Percentiles rank a stretch among this genome's conserved stretches.
Evolutionary conservation across 2,888 invertebrate genomes (phyloP).

Genomic region (Drosophila ochracea): DNA sequence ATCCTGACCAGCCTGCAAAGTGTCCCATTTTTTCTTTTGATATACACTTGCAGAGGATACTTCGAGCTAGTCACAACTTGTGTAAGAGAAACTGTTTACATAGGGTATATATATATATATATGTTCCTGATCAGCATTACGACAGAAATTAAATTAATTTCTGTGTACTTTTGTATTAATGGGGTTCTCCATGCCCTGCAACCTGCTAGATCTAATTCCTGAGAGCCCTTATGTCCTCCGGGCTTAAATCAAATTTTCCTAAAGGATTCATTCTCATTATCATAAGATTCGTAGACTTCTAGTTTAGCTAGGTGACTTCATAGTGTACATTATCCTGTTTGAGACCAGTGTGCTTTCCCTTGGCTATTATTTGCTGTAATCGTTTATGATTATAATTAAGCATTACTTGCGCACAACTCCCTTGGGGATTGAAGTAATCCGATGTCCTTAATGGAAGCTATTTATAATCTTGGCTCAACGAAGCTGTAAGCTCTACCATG

Average conservation of each 20-base stretch:
- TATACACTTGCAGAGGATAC: constrained; percentile 3
- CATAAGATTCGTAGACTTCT: not conserved
- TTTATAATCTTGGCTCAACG: not conserved
- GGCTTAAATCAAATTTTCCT: not conserved
- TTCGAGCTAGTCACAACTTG: not conserved
- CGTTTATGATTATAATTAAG: not conserved
- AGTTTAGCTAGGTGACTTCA: not conserved
- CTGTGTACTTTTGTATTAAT: not conserved
- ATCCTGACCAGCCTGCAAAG: constrained; percentile 18
- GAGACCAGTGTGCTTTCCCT: not conserved
- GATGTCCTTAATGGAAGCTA: not conserved
- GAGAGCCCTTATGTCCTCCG: not conserved
- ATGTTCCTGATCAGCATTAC: not conserved
- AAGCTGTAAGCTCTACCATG: not conserved
- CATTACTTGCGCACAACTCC: not conserved
- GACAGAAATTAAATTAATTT: no score
- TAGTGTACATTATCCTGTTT: not conserved
- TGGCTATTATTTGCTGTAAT: not conserved
- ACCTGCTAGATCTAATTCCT: not conserved
- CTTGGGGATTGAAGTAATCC: not conserved
- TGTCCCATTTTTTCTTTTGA: not conserved
- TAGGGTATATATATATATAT: no score
- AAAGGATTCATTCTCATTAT: not conserved
- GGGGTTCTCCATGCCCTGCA: not conserved
- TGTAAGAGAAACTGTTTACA: not conserved